Evolutionary conservation across 2,797 vertebrate species (phyloP), one percentile per base, ranked within the genome.

Genomic region (Trachops cirrhosus): DNA sequence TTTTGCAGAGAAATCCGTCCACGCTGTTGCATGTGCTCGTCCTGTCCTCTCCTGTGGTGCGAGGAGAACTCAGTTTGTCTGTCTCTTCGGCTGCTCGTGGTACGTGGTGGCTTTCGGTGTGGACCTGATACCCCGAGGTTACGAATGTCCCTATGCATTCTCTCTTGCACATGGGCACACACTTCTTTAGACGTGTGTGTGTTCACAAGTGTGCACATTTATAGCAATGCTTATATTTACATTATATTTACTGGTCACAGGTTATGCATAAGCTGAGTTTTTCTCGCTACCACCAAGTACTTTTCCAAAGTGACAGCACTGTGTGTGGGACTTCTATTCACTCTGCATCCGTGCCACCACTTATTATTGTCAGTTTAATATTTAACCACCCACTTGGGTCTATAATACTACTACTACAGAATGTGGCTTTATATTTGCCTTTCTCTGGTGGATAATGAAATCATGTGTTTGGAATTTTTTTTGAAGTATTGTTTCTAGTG

Each of bases 121-220:
- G 19, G 29, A 39, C 9, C 29, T 22, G 2, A 6, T 2, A 6
- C 16, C 22, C 8, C 16, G 11, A 4, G 54, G 8, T 39, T 37
- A 2, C 32, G 62, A 14, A 7, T 4, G 4, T 16, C 32, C n/a
- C 29, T 34, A 0, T 9, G 10, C 2, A 10, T 9, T 14, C 0
- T 14, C 73, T 62, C 4, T 21, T 5, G 50, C 26, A 32, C 52
- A 8, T 1, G 2, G 5, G 59, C 10, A 14, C 26, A 70, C 26
- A 3, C 52, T 48, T 22, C 57, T 68, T 70, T 29, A 10, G 37
- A 2, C 22, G 5, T 3, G 39, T 32, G 15, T 29, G 22, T 29
- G 32, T 48, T 21, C 24, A 5, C 26, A 6, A 1, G 3, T 57
- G 22, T 16, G 15, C 29, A 75, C 41, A 37, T 22, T 54, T 48